A percentile compares a stretch with the other conserved stretches of the same genome.
These are phyloP conservation scores for Hydrozoanthus tunicans DNA, from an alignment of 64 coral and sea anemone genomes.

Conservation along the genomic window DNA sequence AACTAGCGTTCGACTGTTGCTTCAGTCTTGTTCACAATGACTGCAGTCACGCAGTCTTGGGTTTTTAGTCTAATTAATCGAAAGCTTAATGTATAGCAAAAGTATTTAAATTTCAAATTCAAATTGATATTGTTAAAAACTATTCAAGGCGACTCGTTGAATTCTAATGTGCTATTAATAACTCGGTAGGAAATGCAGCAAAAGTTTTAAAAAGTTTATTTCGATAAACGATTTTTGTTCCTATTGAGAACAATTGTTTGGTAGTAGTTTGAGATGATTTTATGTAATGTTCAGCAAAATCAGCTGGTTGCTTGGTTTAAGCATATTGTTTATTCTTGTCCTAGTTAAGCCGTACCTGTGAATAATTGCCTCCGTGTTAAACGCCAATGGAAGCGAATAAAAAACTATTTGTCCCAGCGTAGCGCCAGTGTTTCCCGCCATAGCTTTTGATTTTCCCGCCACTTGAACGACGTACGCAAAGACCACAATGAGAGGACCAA, in stretches of 20 bases:
- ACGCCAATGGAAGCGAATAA: slow-evolving; percentile 48
- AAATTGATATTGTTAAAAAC: no score
- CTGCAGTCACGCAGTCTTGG: no score
- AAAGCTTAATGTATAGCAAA: no score
- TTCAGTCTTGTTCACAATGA: no score
- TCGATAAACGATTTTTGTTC: not conserved
- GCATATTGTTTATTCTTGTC: not conserved
- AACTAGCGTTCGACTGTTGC: no score
- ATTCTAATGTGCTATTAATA: no score
- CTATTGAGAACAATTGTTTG: not conserved
- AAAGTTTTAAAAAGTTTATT: not conserved
- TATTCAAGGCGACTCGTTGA: no score
- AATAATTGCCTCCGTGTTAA: slow-evolving; percentile 50
- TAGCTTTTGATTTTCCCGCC: slow-evolving; percentile 15
- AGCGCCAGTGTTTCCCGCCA: not conserved
- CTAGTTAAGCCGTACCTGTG: slow-evolving; percentile 23
- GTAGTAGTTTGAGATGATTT: not conserved
- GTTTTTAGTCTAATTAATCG: no score
- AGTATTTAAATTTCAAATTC: no score
- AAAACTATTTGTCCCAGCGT: slow-evolving; percentile 3
- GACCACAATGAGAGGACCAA: slow-evolving; percentile 38
- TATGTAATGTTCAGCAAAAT: not conserved
- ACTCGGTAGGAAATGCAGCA: no score
- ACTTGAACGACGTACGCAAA: slow-evolving; percentile 48
- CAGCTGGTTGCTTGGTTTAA: not conserved